Evolutionary conservation across 1,140 invertebrate species (phyloP), one percentile per base, ranked within the genome.

Genomic region (Gerris buenoi): DNA sequence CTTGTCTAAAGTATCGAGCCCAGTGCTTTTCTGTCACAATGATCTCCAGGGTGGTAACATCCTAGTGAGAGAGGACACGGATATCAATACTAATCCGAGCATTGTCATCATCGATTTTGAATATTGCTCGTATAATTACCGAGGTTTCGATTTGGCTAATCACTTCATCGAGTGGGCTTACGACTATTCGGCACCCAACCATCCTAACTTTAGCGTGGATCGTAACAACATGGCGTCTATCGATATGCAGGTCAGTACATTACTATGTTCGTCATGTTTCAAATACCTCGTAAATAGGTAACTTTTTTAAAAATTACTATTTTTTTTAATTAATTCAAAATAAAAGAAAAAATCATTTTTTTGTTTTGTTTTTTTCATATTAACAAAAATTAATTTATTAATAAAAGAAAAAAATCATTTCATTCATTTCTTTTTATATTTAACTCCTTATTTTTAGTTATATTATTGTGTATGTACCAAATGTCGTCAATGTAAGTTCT

Each of bases 21-120:
- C 92, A 0, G 91, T 97, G 1, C 87, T 95, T 0, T 99, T 99
- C 77, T 96, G 93, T 75, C 96, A 99, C 78, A 98, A 98, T 77
- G 96, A 98, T 75, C 81, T 97, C 76, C 95, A 98, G 78, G 93
- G 97, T 83, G 96, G 95, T 76, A 86, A 83, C 72, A 81, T 81
- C 67, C 71, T 82, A 29, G 59, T 73, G 25, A 68, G 70, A 26
- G 67, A 72, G 65, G 66, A 70, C 26, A 67, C 5, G 25, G 63
- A 70, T 64, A 65, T 59, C 27, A 57, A 25, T 22, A 23, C 46
- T 15, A 2, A 26, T 1, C 59, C 29, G 18, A 67, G 46, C 71
- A 75, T 93, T 27, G 86, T 88, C 15, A 81, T 94, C 26, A 93
- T 94, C 74, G 93, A 97, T 76, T 96, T 91, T 77, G 93, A 97